Evolutionary conservation across 1,140 invertebrate genomes (phyloP).

Genomic region (Anastrepha ludens): DNA sequence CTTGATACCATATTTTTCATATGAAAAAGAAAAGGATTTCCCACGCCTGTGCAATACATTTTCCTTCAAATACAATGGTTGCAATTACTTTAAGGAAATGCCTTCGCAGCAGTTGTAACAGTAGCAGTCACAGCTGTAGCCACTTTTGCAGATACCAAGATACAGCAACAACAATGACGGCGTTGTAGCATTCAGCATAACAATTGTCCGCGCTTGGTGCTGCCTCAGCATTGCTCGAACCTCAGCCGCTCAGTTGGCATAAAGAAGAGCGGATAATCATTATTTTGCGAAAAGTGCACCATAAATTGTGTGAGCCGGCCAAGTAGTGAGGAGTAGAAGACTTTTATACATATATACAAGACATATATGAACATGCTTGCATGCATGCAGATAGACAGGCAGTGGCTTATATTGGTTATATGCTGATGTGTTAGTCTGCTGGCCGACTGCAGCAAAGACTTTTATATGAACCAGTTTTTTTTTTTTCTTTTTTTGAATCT

Average conservation of each 20-base stretch:
- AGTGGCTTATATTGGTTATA: too few relatives aligned
- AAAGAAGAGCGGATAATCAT: slow-evolving; percentile 31
- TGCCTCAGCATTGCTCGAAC: background rate
- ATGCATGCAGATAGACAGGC: background rate
- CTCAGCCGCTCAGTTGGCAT: slow-evolving; percentile 11
- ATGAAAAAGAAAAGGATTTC: background rate
- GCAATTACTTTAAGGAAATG: slow-evolving; percentile 45
- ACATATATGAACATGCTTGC: background rate
- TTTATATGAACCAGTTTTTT: too few relatives aligned
- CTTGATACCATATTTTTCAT: background rate
- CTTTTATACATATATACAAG: background rate
- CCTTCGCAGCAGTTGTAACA: background rate
- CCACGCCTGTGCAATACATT: background rate
- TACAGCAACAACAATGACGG: background rate
- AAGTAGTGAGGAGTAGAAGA: background rate
- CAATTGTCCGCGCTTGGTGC: slow-evolving; percentile 37
- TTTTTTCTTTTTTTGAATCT: too few relatives aligned
- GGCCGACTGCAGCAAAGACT: too few relatives aligned
- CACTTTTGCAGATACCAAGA: background rate
- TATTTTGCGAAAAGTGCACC: slow-evolving; percentile 47
- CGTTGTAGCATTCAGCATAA: background rate
- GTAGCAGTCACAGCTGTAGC: background rate
- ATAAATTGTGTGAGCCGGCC: slow-evolving; percentile 18
- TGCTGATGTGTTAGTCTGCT: too few relatives aligned
- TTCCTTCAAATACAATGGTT: slow-evolving; percentile 28